Evolutionary conservation across 2,797 vertebrate genomes (phyloP).

Genomic region (Ceryle rudis): DNA sequence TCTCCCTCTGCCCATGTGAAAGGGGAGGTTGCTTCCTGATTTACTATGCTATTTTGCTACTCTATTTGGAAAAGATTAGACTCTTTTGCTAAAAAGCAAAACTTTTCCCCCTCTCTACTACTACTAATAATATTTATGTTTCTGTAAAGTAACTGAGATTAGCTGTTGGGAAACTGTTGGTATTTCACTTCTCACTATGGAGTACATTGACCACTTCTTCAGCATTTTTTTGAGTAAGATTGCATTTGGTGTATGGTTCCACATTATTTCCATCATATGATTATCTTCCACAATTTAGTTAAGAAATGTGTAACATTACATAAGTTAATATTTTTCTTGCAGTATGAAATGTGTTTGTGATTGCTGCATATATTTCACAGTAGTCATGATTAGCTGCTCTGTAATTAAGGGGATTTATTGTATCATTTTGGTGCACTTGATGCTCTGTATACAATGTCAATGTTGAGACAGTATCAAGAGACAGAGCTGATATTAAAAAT

Average conservation of each 20-base stretch:
- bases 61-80: not conserved
- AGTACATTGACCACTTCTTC: not conserved
- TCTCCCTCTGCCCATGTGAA: not conserved
- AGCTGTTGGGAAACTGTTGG: not conserved
- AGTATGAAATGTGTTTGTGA: not conserved
- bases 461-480: not conserved
- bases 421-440: not conserved
- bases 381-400: not conserved
- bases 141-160: not conserved
- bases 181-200: not conserved
- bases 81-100: not conserved
- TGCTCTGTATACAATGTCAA: not conserved
- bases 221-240: not conserved
- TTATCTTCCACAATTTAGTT: not conserved
- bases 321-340: not conserved
- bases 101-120: not conserved
- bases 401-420: not conserved
- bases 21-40: not conserved
- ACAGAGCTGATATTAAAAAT: not conserved
- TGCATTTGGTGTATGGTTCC: not conserved
- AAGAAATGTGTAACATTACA: not conserved
- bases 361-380: not conserved
- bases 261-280: not conserved
- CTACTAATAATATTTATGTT: accelerated
- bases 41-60: not conserved